Conservation (phyloP, 2,797 vertebrate species). For the Mormyrops attenuatus region DNA sequence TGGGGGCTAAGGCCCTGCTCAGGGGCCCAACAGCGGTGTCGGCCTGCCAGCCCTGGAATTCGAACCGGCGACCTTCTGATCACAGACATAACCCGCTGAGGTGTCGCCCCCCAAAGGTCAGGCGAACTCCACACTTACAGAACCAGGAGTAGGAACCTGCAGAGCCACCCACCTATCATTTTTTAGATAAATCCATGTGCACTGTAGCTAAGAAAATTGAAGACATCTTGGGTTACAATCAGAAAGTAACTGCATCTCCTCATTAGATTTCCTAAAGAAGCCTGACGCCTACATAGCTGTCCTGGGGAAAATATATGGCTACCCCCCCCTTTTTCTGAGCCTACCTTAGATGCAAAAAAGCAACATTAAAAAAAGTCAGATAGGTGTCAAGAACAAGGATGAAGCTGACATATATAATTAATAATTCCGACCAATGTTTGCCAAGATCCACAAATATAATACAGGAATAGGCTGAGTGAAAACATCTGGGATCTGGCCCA, state of each 20-base stretch:
- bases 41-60: neutral
- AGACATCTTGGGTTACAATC: neutral
- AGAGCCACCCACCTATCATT: neutral
- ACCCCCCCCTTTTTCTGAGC: neutral
- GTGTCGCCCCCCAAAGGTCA: no score
- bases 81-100: neutral
- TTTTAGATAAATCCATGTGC: neutral
- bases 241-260: neutral
- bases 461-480: neutral
- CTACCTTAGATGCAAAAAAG: neutral
- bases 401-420: neutral
- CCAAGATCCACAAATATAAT: neutral
- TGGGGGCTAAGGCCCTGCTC: neutral
- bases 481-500: conserved; percentile 20
- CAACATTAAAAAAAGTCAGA: neutral
- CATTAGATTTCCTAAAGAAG: neutral
- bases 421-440: neutral
- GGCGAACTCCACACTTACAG: no score
- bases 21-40: neutral
- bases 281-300: neutral
- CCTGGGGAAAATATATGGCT: neutral
- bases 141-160: neutral
- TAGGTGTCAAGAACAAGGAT: neutral
- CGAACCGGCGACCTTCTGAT: neutral
- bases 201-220: neutral